Base-by-base conservation (phyloP, 2,888 invertebrate genomes). In the Xylota sylvarum region DNA sequence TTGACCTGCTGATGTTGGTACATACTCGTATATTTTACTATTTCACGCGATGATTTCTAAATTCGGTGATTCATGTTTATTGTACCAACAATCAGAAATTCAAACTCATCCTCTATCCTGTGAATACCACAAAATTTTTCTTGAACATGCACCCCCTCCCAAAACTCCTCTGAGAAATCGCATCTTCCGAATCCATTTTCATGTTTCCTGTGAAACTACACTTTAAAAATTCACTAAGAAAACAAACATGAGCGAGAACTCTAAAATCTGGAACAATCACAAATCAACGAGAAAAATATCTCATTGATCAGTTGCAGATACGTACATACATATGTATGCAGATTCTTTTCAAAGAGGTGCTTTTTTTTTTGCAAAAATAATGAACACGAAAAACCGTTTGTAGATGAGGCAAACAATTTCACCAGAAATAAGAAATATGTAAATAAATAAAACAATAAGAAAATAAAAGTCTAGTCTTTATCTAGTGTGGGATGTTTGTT, bases 401-500 rank as follows among this genome's bases (percentile, higher is more conserved):
- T 46, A 12, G 12, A 46, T 46, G 12, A 46, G 6, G n/a, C n/a
- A 43, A 4, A 40, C 40, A 40, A 40, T 40, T 5, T 2, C 12
- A 40, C 40, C 40, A 4, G n/a, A 40, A 40, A 40, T 40, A 40
- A 40, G 12, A n/a, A n/a, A n/a, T n/a, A n/a, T n/a, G n/a, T n/a
- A 23, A 23, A 23, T 17, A 46, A 46, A 46, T 46, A 17, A 46
- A 43, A 40, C 40, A 43, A 43, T 14, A 14, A 43, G 5, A 43
- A 43, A 46, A 17, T 46, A 46, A 46, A 14, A 14, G n/a, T 5
- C 14, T 5, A 43, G 14, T 43, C 14, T 46, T 5, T 17, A 0
- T 46, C 14, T 46, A 5, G 14, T 46, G 46, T 46, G 46, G 46
- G 46, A 46, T 17, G 46, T 46, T 46, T 46, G 17, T 46, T 46